Evolutionary conservation across 2,113 vertebrate species (phyloP).

Genomic region (Myotis lucifugus): DNA sequence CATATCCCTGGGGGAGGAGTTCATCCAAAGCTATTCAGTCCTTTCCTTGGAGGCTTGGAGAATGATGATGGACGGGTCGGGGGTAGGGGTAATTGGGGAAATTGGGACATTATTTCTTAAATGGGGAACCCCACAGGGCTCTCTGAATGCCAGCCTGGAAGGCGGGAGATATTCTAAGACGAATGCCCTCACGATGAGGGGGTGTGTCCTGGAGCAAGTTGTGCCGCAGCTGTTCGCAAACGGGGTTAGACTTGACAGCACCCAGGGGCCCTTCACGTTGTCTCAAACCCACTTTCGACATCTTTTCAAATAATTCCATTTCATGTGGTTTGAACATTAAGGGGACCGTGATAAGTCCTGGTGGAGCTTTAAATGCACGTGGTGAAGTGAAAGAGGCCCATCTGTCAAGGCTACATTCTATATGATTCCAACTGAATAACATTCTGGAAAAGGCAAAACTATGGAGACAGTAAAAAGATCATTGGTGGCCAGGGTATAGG

Average conservation of each 20-base stretch:
- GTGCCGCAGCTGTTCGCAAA: background rate
- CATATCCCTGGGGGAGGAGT: background rate
- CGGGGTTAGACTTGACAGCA: background rate
- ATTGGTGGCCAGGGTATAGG: background rate
- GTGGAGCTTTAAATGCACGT: background rate
- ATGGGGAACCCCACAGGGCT: background rate
- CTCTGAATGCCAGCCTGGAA: background rate
- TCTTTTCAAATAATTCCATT: background rate
- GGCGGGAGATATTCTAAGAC: background rate
- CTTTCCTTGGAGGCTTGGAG: background rate
- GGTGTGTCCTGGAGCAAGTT: background rate
- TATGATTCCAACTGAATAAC: background rate
- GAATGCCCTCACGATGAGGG: fast-evolving
- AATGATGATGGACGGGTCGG: background rate
- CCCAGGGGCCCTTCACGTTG: background rate
- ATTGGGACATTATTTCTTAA: background rate
- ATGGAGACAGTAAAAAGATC: background rate
- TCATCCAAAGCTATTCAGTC: background rate
- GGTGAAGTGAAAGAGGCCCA: background rate
- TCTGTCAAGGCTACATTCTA: background rate
- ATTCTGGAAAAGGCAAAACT: background rate
- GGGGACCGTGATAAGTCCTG: background rate
- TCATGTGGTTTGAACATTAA: background rate
- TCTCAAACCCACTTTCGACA: background rate
- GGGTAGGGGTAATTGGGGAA: no score